A percentile compares a stretch with the other conserved stretches of the same genome.
Evolutionary conservation across 1,140 invertebrate genomes (phyloP).

Genomic region (Zophobas atratus): DNA sequence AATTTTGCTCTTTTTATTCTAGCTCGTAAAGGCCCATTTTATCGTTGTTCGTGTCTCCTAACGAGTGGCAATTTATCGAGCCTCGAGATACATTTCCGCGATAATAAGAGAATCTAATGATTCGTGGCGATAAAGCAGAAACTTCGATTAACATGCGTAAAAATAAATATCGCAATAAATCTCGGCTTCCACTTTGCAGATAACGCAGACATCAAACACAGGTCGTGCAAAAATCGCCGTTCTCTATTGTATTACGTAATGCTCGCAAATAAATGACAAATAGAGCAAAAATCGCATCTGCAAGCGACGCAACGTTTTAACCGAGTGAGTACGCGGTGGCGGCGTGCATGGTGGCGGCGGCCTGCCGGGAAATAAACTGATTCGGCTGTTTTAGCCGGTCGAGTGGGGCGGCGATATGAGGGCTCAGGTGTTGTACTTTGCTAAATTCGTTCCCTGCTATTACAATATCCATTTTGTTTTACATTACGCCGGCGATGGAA

Average conservation of each 20-base stretch:
- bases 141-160: slow-evolving; percentile 26
- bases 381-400: slow-evolving; percentile 12
- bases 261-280: slow-evolving; percentile 41
- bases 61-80: slow-evolving; percentile 30
- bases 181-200: neutral
- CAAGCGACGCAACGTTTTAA: slow-evolving; percentile 37
- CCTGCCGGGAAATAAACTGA: slow-evolving; percentile 35
- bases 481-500: slow-evolving; percentile 45
- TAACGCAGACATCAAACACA: slow-evolving; percentile 5
- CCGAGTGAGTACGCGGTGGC: slow-evolving; percentile 5
- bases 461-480: slow-evolving; percentile 52
- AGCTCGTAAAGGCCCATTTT: slow-evolving; percentile 23
- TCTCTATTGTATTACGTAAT: slow-evolving; percentile 16
- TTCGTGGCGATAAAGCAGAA: neutral
- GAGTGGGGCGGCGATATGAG: neutral
- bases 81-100: slow-evolving; percentile 21
- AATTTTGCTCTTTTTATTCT: slow-evolving; percentile 23
- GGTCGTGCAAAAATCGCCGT: slow-evolving; percentile 6
- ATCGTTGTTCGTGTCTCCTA: slow-evolving; percentile 20
- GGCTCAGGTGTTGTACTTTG: slow-evolving; percentile 50
- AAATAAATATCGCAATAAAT: neutral
- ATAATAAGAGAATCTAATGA: slow-evolving; percentile 2
- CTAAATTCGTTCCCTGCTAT: slow-evolving; percentile 52
- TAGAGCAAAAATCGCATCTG: slow-evolving; percentile 40
- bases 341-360: no score